Conservation (phyloP, 2,113 vertebrate species). For the Hystrix brachyura region DNA sequence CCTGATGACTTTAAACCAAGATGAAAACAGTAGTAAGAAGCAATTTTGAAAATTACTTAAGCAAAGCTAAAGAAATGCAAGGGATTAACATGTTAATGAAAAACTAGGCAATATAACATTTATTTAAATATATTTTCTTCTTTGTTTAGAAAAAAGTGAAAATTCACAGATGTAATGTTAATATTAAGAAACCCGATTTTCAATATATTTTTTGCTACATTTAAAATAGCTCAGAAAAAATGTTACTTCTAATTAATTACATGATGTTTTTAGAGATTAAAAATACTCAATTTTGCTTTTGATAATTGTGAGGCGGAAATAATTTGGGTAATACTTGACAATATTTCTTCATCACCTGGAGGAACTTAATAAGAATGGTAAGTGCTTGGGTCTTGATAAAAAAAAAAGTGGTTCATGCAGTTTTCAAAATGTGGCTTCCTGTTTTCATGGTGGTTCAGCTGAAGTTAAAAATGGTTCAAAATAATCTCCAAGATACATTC, state of each 20-base stretch:
- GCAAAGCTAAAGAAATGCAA: conserved; percentile 77
- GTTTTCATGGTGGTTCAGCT: neutral
- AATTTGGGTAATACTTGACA: conserved; percentile 7
- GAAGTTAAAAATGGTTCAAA: conserved; percentile 57
- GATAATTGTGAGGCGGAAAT: conserved; percentile 41
- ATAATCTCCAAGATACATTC: conserved; percentile 55
- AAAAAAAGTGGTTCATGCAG: neutral
- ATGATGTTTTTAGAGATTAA: conserved; percentile 46
- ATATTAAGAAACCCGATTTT: conserved; percentile 45
- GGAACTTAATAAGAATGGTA: conserved; percentile 52
- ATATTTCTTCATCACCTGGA: conserved; percentile 34
- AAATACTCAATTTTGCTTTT: conserved; percentile 74
- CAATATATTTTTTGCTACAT: conserved; percentile 59
- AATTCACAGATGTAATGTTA: neutral
- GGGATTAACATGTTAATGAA: conserved; percentile 74
- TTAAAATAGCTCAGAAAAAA: conserved; percentile 66
- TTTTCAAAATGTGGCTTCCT: conserved; percentile 53
- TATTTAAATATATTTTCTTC: conserved; percentile 69
- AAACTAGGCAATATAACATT: conserved; percentile 25
- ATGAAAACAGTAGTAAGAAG: conserved; percentile 65
- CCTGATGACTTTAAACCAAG: conserved; percentile 70
- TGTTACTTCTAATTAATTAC: conserved; percentile 66
- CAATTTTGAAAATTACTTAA: conserved; percentile 61
- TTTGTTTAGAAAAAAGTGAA: conserved; percentile 64
- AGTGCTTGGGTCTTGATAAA: conserved; percentile 15